These are phyloP conservation scores for Charaxes varanes DNA, from an alignment of 1,140 invertebrate species.

Conservation along the genomic window DNA sequence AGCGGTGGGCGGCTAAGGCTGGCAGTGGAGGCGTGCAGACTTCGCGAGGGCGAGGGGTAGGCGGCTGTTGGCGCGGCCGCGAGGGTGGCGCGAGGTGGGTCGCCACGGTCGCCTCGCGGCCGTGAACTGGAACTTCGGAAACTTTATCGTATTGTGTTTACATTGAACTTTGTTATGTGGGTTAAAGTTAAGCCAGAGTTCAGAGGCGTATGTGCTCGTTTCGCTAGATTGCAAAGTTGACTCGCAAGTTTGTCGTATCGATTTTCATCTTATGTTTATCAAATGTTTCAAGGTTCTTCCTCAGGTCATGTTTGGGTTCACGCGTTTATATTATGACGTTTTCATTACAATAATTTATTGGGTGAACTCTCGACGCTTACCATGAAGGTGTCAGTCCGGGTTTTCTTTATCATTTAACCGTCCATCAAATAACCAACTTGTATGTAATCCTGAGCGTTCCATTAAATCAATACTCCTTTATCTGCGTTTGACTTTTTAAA, in stretches of 20 bases:
- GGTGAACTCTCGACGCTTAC: too few relatives aligned
- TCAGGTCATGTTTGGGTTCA: slow-evolving; percentile 21
- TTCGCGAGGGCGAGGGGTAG: slow-evolving; percentile 16
- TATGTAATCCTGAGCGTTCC: too few relatives aligned
- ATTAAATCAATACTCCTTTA: too few relatives aligned
- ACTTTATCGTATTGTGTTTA: slow-evolving; percentile 71
- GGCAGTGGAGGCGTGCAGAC: slow-evolving; percentile 18
- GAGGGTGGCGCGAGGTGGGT: slow-evolving; percentile 22
- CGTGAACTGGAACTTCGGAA: slow-evolving; percentile 68
- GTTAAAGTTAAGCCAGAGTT: slow-evolving; percentile 73
- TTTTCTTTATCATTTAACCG: too few relatives aligned
- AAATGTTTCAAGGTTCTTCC: slow-evolving; percentile 64
- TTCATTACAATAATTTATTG: neutral
- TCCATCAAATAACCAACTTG: too few relatives aligned
- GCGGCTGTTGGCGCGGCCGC: slow-evolving; percentile 23
- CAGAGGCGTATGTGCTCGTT: slow-evolving; percentile 60
- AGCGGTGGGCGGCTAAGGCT: slow-evolving; percentile 4
- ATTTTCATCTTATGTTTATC: slow-evolving; percentile 69
- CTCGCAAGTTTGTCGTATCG: slow-evolving; percentile 63
- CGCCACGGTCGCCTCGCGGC: slow-evolving; percentile 46
- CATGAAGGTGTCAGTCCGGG: too few relatives aligned
- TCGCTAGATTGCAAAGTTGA: slow-evolving; percentile 65
- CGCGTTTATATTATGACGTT: slow-evolving; percentile 1
- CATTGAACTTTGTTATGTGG: slow-evolving; percentile 74
- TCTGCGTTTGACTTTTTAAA: too few relatives aligned